These are phyloP conservation scores for Pyrgilauda ruficollis DNA, from an alignment of 2,113 vertebrate genomes.

Conservation along the genomic window DNA sequence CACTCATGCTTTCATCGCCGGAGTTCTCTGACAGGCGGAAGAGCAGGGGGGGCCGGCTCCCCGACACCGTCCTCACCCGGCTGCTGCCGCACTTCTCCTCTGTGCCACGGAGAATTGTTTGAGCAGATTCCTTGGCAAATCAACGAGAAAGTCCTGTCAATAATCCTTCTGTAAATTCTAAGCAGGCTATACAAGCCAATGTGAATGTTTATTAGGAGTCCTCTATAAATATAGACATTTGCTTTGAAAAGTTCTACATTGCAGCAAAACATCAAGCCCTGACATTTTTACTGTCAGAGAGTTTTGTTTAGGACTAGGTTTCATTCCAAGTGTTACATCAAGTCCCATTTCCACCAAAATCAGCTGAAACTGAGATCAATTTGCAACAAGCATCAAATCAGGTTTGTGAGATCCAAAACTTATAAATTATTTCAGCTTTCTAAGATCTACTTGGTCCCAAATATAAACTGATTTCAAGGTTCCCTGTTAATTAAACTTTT, in stretches of 20 bases:
- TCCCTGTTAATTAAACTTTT: not conserved
- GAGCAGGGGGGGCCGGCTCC: conserved; percentile 80
- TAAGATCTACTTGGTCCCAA: not conserved
- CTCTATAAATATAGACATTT: not conserved
- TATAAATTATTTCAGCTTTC: not conserved
- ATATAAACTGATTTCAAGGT: not conserved
- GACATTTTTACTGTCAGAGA: not conserved
- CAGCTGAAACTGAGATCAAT: not conserved
- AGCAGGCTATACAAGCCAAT: not conserved
- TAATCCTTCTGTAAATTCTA: not conserved
- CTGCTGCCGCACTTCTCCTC: conserved; percentile 93
- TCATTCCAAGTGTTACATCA: not conserved
- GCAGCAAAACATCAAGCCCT: not conserved
- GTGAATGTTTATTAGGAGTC: not conserved
- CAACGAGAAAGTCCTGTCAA: not conserved
- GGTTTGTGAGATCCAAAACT: not conserved
- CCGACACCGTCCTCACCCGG: conserved; percentile 83
- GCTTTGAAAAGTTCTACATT: not conserved
- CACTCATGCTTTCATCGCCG: conserved; percentile 87
- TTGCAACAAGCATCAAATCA: not conserved
- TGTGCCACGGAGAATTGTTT: conserved; percentile 88
- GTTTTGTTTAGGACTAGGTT: not conserved
- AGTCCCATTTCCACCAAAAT: not conserved
- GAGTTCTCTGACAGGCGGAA: conserved; percentile 89
- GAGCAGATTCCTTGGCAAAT: conserved; percentile 82